Base-by-base conservation (phyloP, 2,888 invertebrate species). In the Calameuta idolon region DNA sequence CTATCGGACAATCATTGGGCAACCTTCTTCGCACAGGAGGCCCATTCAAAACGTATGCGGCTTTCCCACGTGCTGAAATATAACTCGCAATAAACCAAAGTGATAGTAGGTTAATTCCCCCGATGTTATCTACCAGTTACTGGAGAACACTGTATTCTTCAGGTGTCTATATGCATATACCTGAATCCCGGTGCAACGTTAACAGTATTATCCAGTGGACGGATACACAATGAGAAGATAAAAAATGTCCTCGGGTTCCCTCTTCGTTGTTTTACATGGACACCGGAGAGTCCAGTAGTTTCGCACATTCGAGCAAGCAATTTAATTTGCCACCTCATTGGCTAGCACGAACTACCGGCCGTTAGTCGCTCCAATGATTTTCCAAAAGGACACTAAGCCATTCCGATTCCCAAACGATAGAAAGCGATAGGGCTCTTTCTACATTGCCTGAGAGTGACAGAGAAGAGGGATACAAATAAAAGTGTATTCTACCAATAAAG, bases 1-100 rank as follows among this genome's bases (percentile, higher is more conserved):
- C 87, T 90, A 90, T 91, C 90, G 87, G 85, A 83, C 86, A 86
- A 90, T 91, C 89, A 90, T 91, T 91, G 90, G 86, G 89, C 89
- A 90, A 90, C 89, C 87, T 87, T 87, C 86, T 89, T 89, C 89
- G 87, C 88, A 87, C 87, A 87, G 80, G 83, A 81, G 85, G 78
- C 84, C 85, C 87, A 88, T 89, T 89, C 84, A 88, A 87, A 89
- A 85, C 84, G 81, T 83, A 85, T 86, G 83, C 82, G 84, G 83
- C 82, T 71, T 90, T 90, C 90, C 88, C 91, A 90, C 90, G 91
- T 89, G 87, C 88, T 89, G 88, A 88, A 90, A 89, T 86, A 86
- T 89, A 90, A 89, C 87, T 89, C 85, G 89, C 88, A 90, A 89
- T 90, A 89, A 88, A 88, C 88, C 86, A 86, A 88, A 89, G 90